These are phyloP conservation scores for Gila orcuttii DNA, from an alignment of 2,113 vertebrate genomes.

Conservation along the genomic window DNA sequence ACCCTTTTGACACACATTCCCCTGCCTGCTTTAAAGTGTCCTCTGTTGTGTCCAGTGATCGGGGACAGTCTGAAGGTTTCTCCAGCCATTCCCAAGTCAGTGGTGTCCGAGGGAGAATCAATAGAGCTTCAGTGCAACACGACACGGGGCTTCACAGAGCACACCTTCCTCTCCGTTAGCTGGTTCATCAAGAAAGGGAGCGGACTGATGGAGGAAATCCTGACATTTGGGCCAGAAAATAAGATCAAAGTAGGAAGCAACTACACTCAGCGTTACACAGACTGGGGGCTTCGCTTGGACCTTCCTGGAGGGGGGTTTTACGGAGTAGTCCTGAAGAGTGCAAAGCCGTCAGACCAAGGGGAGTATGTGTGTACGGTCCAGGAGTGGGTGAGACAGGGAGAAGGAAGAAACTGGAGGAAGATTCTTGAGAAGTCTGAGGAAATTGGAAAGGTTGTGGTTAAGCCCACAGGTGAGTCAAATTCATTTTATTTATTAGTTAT, in stretches of 20 bases:
- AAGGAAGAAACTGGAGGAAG: constrained; percentile 75
- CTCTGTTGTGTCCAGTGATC: constrained; percentile 71
- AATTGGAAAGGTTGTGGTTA: constrained; percentile 71
- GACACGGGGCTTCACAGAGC: constrained; percentile 60
- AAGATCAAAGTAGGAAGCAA: constrained; percentile 67
- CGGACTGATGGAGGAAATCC: constrained; percentile 58
- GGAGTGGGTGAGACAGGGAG: constrained; percentile 79
- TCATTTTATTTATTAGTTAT: background rate
- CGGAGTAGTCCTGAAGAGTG: constrained; percentile 69
- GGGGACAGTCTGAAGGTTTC: constrained; percentile 75
- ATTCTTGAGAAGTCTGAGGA: constrained; percentile 82
- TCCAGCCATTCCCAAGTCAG: constrained; percentile 59
- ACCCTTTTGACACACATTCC: background rate
- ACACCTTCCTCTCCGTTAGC: constrained; percentile 79
- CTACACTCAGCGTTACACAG: constrained; percentile 75
- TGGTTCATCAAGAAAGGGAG: constrained; percentile 74
- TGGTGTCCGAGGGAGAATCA: constrained; percentile 75
- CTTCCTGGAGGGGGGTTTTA: constrained; percentile 71
- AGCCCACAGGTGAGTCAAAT: constrained; percentile 75
- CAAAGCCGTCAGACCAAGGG: constrained; percentile 70
- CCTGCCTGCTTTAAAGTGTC: background rate
- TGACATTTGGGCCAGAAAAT: constrained; percentile 76
- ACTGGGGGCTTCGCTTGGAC: constrained; percentile 75
- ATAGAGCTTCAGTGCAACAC: constrained; percentile 77
- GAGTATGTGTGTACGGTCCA: constrained; percentile 79